phyloP scores from a whole-genome alignment of 2,113 vertebrate genomes.

The Athene noctua region DNA sequence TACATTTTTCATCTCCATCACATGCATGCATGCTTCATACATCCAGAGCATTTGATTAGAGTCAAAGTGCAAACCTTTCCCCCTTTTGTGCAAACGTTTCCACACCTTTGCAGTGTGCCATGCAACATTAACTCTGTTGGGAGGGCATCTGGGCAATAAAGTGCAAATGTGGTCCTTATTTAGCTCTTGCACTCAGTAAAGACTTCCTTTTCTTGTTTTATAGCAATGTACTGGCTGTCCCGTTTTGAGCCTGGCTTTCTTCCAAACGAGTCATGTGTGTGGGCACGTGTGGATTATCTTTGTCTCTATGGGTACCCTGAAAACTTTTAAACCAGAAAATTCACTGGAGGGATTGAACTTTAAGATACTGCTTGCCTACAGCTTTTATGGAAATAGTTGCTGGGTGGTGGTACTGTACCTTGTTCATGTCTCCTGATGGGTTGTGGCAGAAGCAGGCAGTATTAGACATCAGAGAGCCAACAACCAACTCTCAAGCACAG shows the following conservation, averaged over 20 bases:
- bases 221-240: constrained; percentile 15
- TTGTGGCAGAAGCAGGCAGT: background rate
- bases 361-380: background rate
- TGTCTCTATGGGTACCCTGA: constrained; percentile 62
- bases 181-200: background rate
- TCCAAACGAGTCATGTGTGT: constrained; percentile 33
- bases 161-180: background rate
- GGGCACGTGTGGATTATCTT: constrained; percentile 67
- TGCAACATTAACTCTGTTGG: background rate
- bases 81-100: background rate
- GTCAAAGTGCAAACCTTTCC: background rate
- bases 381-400: constrained; percentile 7
- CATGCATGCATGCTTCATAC: background rate
- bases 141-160: background rate
- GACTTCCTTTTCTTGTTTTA: constrained; percentile 26
- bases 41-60: background rate
- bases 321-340: constrained; percentile 59
- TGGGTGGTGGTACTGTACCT: background rate
- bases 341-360: background rate
- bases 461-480: background rate
- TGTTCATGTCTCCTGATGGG: background rate
- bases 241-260: constrained; percentile 46
- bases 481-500: background rate
- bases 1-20: background rate
- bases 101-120: background rate